Evolutionary conservation across 2,113 vertebrate species (phyloP), one percentile per base, ranked within the genome.

Genomic region (Megaptera novaeangliae): DNA sequence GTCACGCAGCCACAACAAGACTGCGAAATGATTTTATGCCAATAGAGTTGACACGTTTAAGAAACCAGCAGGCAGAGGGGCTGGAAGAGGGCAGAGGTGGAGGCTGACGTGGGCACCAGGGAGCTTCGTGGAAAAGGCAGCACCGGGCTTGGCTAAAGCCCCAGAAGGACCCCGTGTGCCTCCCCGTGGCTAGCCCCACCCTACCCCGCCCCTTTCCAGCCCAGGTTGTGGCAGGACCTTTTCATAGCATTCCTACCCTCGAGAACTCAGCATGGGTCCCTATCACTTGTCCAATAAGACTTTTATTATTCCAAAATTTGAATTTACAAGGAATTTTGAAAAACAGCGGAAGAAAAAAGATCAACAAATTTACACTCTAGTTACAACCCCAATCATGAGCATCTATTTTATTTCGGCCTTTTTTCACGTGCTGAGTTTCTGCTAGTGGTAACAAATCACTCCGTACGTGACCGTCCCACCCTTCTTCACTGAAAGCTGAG

Each of bases 161-260:
- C 36, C 2, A 1, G 23, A 1, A 44, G 61, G 36, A 15, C 14
- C 4, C 14, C 3, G 0, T 17, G 5, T 3, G 31, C 29, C 21
- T 25, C 39, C 61, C 34, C n/a, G 5, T 0, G 8, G 94, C 39
- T 41, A 23, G 44, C 27, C 49, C 29, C 52, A 52, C 52, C 52
- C 52, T 17, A 52, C 52, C 52, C 31, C 49, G 18, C 9, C 3
- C 66, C 46, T 52, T 34, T 52, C 41, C 18, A 61, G 71, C 34
- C 52, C 27, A 44, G 46, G 31, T 2, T 29, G 86, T 0, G 31
- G 75, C 81, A 57, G 20, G 20, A 34, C 61, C 41, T 86, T 36
- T 20, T 23, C 44, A 6, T 1, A 21, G 64, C 49, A 21, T 23
- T 63, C 44, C 36, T 55, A 66, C 63, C 44, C 46, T 52, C 74